These are phyloP conservation scores for Takifugu bimaculatus DNA, from an alignment of 2,113 vertebrate species.

Conservation along the genomic window DNA sequence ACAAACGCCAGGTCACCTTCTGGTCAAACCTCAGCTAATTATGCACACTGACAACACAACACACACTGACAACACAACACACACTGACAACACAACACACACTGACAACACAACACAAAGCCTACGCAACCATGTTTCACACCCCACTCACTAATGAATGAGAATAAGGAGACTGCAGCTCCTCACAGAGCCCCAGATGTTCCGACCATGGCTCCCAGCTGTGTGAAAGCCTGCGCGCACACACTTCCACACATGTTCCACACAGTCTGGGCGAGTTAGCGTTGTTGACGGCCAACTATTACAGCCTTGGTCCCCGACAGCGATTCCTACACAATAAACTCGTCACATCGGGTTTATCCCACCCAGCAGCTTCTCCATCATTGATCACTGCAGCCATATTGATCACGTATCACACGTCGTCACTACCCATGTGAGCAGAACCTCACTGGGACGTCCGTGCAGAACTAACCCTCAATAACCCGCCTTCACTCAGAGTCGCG, in stretches of 20 bases:
- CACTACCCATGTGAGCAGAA: too few species aligned
- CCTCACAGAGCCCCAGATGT: slow-evolving; percentile 23
- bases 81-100: neutral
- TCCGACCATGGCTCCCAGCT: slow-evolving; percentile 18
- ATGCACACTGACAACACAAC: neutral
- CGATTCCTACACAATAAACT: slow-evolving; percentile 12
- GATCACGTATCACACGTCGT: too few species aligned
- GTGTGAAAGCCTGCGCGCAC: slow-evolving; percentile 8
- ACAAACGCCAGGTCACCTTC: too few species aligned
- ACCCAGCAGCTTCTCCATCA: neutral
- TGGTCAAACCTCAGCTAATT: too few species aligned
- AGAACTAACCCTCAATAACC: neutral
- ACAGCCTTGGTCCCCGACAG: slow-evolving; percentile 22
- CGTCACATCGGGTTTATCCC: slow-evolving; percentile 5
- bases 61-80: too few species aligned
- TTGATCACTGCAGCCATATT: too few species aligned
- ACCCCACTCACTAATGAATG: slow-evolving; percentile 26
- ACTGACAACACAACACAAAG: neutral
- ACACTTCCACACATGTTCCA: slow-evolving; percentile 18
- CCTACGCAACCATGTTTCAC: neutral
- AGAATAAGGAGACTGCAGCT: slow-evolving; percentile 21
- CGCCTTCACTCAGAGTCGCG: neutral
- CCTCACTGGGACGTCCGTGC: too few species aligned
- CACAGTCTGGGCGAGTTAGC: slow-evolving; percentile 9
- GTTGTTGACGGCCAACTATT: slow-evolving; percentile 14